Evolutionary conservation across 2,797 vertebrate genomes (phyloP).

Genomic region (Pseudocheirus occidentalis): DNA sequence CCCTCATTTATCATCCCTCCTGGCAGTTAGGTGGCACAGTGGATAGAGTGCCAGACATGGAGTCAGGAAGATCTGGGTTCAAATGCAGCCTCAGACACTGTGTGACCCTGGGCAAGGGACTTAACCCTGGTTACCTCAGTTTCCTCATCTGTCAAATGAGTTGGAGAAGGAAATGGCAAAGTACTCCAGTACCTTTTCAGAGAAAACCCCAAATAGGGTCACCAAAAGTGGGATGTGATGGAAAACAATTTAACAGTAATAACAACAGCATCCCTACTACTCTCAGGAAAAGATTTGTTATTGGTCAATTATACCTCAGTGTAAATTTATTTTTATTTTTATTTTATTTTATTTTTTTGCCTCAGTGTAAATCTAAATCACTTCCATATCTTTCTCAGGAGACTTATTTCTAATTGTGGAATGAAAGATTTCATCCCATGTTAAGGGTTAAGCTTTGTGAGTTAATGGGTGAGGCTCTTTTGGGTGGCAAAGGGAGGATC

Average conservation of each 20-base stretch:
- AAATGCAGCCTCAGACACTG: neutral
- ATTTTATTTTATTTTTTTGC: too few relatives aligned
- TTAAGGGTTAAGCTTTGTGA: neutral
- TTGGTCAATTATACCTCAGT: neutral
- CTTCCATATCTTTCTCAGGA: neutral
- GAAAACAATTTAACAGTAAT: neutral
- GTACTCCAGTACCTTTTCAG: neutral
- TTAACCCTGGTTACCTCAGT: neutral
- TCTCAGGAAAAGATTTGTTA: neutral
- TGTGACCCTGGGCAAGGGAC: neutral
- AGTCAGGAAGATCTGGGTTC: neutral
- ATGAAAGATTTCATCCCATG: neutral
- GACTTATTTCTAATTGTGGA: neutral
- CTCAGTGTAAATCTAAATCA: neutral
- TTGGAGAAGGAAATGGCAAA: neutral
- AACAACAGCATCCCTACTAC: neutral
- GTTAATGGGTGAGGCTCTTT: neutral
- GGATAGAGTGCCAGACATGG: neutral
- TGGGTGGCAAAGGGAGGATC: neutral
- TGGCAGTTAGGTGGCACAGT: neutral
- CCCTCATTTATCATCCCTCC: neutral
- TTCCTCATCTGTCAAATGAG: neutral
- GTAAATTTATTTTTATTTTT: neutral
- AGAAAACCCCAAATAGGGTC: neutral
- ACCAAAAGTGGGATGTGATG: neutral